Conservation (phyloP, 2,113 vertebrate species). For the Crotalus helleri region DNA sequence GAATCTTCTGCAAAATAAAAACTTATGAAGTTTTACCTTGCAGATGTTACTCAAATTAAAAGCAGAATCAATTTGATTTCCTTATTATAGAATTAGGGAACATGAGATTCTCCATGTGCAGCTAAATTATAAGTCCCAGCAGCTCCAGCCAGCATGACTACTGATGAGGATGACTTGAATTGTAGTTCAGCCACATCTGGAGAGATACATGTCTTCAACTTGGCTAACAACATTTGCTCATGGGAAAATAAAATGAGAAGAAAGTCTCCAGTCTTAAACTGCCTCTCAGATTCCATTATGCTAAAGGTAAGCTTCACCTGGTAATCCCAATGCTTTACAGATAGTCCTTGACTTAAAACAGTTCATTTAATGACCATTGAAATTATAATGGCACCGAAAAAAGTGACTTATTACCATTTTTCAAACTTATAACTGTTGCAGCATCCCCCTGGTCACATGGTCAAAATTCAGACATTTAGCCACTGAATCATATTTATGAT, state of each 20-base stretch:
- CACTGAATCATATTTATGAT: not conserved
- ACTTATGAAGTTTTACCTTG: not conserved
- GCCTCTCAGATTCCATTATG: not conserved
- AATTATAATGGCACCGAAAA: not conserved
- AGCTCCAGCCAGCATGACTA: not conserved
- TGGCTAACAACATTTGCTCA: not conserved
- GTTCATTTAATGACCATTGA: not conserved
- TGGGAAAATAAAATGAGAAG: not conserved
- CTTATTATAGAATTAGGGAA: not conserved
- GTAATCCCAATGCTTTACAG: constrained; percentile 15
- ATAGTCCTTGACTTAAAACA: not conserved
- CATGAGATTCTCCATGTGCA: not conserved
- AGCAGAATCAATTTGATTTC: not conserved
- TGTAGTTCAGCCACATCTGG: not conserved
- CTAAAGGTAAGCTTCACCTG: not conserved
- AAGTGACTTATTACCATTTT: not conserved
- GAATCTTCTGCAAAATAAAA: not conserved
- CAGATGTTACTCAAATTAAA: not conserved
- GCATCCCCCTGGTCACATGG: not conserved
- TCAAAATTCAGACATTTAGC: not conserved
- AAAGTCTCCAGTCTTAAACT: not conserved
- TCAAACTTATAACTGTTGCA: not conserved
- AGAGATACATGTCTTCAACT: not conserved
- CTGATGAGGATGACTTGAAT: not conserved
- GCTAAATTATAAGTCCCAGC: not conserved